Evolutionary conservation across 1,140 invertebrate species (phyloP).

Genomic region (Parasteatoda tepidariorum): DNA sequence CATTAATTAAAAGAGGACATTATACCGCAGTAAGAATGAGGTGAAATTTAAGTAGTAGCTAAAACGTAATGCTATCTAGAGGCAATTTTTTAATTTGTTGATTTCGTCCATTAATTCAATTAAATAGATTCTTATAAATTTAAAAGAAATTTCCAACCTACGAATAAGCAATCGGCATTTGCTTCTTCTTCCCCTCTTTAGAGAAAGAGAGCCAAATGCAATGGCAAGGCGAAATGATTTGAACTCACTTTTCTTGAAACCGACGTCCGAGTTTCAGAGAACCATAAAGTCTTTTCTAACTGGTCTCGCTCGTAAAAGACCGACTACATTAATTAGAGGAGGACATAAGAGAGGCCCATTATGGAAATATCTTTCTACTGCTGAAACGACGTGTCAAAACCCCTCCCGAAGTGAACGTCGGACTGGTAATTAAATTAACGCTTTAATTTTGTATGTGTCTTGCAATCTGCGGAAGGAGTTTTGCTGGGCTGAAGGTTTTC

Average conservation of each 20-base stretch:
- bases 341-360: slow-evolving; percentile 60
- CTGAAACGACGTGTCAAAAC: slow-evolving; percentile 57
- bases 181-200: background rate
- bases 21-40: too few species aligned
- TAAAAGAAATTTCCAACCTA: background rate
- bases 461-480: background rate
- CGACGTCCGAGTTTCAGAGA: slow-evolving; percentile 48
- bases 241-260: slow-evolving; percentile 50
- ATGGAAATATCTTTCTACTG: slow-evolving; percentile 57
- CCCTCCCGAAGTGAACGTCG: slow-evolving; percentile 20
- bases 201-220: slow-evolving; percentile 5
- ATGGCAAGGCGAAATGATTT: slow-evolving; percentile 46
- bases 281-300: slow-evolving; percentile 60
- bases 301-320: slow-evolving; percentile 57
- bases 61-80: too few species aligned
- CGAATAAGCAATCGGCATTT: background rate
- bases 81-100: too few species aligned
- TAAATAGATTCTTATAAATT: too few species aligned
- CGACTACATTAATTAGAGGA: slow-evolving; percentile 58
- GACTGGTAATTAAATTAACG: slow-evolving; percentile 58
- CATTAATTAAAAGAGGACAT: too few species aligned
- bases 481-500: too few species aligned
- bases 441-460: slow-evolving; percentile 57
- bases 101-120: too few species aligned
- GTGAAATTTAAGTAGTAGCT: too few species aligned